Conservation (phyloP, 2,888 invertebrate genomes). For the Agonopterix subpropinquella region DNA sequence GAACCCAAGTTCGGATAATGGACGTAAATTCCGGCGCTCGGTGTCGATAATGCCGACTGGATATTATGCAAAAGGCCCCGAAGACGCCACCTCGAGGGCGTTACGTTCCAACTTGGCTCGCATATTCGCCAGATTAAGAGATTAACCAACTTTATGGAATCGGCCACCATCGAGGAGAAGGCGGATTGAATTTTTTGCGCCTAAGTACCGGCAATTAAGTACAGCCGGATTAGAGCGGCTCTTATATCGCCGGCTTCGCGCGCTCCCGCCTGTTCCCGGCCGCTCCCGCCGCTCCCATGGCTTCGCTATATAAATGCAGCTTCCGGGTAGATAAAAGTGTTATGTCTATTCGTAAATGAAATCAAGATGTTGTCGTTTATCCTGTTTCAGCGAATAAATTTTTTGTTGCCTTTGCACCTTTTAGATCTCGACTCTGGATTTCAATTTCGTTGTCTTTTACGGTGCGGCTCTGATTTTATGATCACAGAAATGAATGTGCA, state of each 20-base stretch:
- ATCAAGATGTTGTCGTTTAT: neutral
- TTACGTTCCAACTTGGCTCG: conserved; percentile 1
- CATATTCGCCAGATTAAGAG: conserved; percentile 15
- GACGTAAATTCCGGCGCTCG: neutral
- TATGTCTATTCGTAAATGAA: neutral
- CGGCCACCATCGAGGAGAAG: conserved; percentile 8
- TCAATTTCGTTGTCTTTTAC: too few species aligned
- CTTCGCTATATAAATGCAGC: too few species aligned
- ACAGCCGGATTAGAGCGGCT: conserved; percentile 6
- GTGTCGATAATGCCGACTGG: neutral
- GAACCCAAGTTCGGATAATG: neutral
- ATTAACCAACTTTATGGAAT: conserved; percentile 19
- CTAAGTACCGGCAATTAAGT: conserved; percentile 13
- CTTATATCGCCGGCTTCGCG: neutral
- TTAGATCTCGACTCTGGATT: too few species aligned
- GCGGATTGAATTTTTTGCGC: conserved; percentile 18
- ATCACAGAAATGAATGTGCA: too few species aligned
- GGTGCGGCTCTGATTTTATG: too few species aligned
- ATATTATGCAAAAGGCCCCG: conserved; percentile 6
- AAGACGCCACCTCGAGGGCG: neutral
- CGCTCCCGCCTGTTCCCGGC: neutral
- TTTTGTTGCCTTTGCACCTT: too few species aligned
- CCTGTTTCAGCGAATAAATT: neutral
- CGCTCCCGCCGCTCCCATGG: neutral
- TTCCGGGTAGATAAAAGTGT: neutral